Evolutionary conservation across 2,888 invertebrate species (phyloP).

Genomic region (Callyntrura guangdongensis): DNA sequence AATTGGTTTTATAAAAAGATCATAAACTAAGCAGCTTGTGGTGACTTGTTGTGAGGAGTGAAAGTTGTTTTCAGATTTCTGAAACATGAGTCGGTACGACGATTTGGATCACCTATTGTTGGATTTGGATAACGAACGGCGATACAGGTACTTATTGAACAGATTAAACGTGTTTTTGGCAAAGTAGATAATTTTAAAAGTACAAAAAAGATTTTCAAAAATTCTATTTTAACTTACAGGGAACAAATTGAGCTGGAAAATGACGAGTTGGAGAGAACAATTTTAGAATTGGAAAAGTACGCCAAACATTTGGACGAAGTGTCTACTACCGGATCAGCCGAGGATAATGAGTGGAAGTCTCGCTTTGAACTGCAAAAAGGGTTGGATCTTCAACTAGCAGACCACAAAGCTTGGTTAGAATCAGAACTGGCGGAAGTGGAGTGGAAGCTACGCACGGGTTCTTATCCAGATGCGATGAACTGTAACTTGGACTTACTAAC

Average conservation of each 20-base stretch:
- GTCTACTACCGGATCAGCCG: slow-evolving; percentile 33
- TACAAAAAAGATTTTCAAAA: too few relatives aligned
- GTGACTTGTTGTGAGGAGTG: too few relatives aligned
- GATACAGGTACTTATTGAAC: slow-evolving; percentile 33
- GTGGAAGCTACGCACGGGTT: slow-evolving; percentile 85
- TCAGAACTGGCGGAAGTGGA: slow-evolving; percentile 85
- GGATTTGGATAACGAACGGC: slow-evolving; percentile 49
- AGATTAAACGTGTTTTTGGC: not conserved
- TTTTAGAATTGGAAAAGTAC: slow-evolving; percentile 79
- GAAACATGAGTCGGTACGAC: slow-evolving; percentile 64
- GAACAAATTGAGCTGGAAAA: slow-evolving; percentile 83
- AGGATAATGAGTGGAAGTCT: slow-evolving; percentile 86
- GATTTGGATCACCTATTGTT: slow-evolving; percentile 39
- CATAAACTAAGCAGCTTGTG: too few relatives aligned
- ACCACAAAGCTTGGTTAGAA: slow-evolving; percentile 85
- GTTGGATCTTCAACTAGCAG: slow-evolving; percentile 84
- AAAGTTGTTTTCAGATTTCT: too few relatives aligned
- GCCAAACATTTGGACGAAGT: slow-evolving; percentile 75
- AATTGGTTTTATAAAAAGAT: too few relatives aligned
- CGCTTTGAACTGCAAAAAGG: slow-evolving; percentile 85
- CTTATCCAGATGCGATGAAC: slow-evolving; percentile 80
- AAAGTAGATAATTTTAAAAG: too few relatives aligned
- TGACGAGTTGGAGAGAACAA: slow-evolving; percentile 81
- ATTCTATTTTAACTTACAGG: too few relatives aligned
- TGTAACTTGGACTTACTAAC: slow-evolving; percentile 81